Evolutionary conservation across 1,140 invertebrate genomes (phyloP).

Genomic region (Popillia japonica): DNA sequence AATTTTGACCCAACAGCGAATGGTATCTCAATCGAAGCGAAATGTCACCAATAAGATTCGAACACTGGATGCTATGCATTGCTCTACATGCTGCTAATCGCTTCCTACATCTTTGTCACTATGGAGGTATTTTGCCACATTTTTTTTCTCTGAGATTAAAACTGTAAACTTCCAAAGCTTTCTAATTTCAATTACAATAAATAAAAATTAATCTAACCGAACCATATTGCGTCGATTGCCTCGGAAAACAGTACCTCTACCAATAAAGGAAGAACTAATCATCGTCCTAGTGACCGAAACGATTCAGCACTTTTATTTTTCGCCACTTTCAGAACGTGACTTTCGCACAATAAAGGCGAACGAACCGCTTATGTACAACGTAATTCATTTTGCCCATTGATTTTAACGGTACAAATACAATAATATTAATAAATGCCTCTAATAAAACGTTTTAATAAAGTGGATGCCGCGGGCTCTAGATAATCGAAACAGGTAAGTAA

Average conservation of each 20-base stretch:
- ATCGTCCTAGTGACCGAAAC: slow-evolving; percentile 11
- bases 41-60: too few species aligned
- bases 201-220: neutral
- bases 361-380: neutral
- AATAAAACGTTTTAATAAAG: slow-evolving; percentile 14
- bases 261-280: neutral
- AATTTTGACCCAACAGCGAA: too few species aligned
- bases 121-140: too few species aligned
- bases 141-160: neutral
- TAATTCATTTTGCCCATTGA: slow-evolving; percentile 11
- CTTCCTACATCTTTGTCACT: too few species aligned
- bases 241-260: neutral
- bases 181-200: neutral
- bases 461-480: neutral
- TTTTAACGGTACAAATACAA: slow-evolving; percentile 30
- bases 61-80: too few species aligned
- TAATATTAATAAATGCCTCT: slow-evolving; percentile 5
- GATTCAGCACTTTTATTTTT: slow-evolving; percentile 15
- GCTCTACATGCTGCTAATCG: too few species aligned
- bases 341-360: neutral
- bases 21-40: too few species aligned
- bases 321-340: neutral
- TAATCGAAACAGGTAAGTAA: slow-evolving; percentile 17
- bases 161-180: neutral
- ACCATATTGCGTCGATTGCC: neutral